Evolutionary conservation across 2,888 invertebrate species (phyloP).

Genomic region (Chrysomela aeneicollis): DNA sequence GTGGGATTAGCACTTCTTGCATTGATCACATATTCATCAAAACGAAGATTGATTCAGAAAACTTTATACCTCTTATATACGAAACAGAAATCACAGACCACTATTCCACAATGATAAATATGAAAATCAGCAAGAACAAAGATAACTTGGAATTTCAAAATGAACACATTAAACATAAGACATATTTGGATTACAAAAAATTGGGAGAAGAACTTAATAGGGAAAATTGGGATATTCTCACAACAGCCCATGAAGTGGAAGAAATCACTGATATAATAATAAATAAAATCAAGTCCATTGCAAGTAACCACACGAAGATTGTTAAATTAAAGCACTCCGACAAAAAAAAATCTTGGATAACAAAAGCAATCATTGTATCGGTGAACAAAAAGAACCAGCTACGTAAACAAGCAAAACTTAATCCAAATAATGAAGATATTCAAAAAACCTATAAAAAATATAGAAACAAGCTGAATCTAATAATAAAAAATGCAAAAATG

Average conservation of each 20-base stretch:
- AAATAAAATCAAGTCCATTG: too few species aligned
- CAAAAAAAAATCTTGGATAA: conserved; percentile 7
- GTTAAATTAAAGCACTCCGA: conserved; percentile 7
- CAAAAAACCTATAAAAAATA: too few species aligned
- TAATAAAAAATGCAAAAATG: too few species aligned
- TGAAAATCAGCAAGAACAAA: conserved; percentile 5
- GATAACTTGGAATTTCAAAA: conserved; percentile 4
- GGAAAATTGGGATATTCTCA: too few species aligned
- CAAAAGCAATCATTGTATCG: conserved; percentile 12
- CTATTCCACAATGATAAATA: conserved; percentile 15
- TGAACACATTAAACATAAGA: conserved; percentile 9
- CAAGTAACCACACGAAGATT: background rate
- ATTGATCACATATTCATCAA: too few species aligned
- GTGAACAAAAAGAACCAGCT: conserved; percentile 1
- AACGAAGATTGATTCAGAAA: too few species aligned
- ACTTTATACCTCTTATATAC: too few species aligned
- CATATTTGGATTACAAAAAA: conserved; percentile 11
- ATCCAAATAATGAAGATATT: background rate
- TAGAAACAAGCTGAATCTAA: too few species aligned
- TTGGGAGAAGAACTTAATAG: background rate
- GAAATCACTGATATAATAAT: too few species aligned
- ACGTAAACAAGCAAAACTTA: conserved; percentile 3
- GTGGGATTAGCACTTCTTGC: too few species aligned
- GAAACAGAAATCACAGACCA: too few species aligned
- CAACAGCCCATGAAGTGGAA: too few species aligned